These are phyloP conservation scores for Callyntrura sp. DNA, from an alignment of 2,888 invertebrate species.

Conservation along the genomic window DNA sequence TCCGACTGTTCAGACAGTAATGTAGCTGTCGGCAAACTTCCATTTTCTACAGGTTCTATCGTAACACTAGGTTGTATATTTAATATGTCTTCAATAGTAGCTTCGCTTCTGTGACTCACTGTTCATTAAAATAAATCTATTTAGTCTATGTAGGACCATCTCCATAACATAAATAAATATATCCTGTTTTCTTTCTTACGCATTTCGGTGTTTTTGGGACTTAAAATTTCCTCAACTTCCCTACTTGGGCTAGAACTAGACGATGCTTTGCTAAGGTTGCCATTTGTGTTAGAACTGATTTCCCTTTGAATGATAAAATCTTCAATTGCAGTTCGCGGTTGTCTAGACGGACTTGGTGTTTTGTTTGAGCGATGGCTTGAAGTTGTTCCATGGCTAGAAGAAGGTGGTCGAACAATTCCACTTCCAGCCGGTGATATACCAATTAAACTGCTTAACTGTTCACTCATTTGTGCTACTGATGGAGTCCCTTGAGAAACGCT, in stretches of 20 bases:
- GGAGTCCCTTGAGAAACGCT: slow-evolving; percentile 39
- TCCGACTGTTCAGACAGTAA: slow-evolving; percentile 39
- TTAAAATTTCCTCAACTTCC: slow-evolving; percentile 95
- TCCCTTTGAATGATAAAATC: slow-evolving; percentile 60
- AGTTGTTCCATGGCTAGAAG: slow-evolving; percentile 54
- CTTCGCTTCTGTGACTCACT: slow-evolving; percentile 65
- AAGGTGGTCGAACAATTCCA: slow-evolving; percentile 39
- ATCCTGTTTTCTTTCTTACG: no score
- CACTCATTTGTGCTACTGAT: slow-evolving; percentile 82
- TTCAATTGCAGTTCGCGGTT: slow-evolving; percentile 23
- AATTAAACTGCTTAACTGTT: slow-evolving; percentile 82
- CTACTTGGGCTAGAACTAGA: slow-evolving; percentile 90
- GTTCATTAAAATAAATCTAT: neutral
- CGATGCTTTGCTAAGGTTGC: slow-evolving; percentile 80
- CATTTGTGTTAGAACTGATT: slow-evolving; percentile 72
- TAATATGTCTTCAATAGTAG: slow-evolving; percentile 45
- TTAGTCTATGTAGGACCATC: neutral
- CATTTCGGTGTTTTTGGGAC: slow-evolving; percentile 85
- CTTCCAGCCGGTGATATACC: slow-evolving; percentile 75
- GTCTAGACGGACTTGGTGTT: slow-evolving; percentile 55
- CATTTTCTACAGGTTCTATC: slow-evolving; percentile 69
- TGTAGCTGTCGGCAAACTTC: slow-evolving; percentile 59
- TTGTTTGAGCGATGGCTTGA: slow-evolving; percentile 59
- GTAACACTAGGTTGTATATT: slow-evolving; percentile 53
- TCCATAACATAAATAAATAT: no score